phyloP scores from a whole-genome alignment of 2,797 vertebrate species.

The Trachurus trachurus region DNA sequence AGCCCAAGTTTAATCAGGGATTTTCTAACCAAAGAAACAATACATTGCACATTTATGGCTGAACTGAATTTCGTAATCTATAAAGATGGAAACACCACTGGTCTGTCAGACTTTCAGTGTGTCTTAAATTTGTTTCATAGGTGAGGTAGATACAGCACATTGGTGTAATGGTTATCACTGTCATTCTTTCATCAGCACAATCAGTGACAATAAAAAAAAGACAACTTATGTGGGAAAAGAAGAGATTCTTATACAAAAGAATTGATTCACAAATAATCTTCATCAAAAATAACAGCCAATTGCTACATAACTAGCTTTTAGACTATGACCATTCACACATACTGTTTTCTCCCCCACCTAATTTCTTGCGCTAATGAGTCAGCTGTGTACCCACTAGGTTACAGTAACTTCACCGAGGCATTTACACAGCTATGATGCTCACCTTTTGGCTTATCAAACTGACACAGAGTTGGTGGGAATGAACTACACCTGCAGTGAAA shows the following conservation, averaged over 20 bases:
- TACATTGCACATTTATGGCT: not conserved
- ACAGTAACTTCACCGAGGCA: slow-evolving; percentile 42
- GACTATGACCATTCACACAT: not conserved
- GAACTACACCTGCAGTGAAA: slow-evolving; percentile 38
- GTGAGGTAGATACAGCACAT: too few species aligned
- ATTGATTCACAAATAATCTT: slow-evolving; percentile 10
- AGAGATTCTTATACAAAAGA: not conserved
- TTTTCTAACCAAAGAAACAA: not conserved
- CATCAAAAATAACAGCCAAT: slow-evolving; percentile 1
- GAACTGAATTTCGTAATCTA: too few species aligned
- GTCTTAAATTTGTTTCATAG: too few species aligned
- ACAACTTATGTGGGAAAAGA: not conserved
- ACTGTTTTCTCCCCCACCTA: slow-evolving; percentile 26
- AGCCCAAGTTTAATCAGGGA: not conserved
- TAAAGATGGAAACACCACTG: too few species aligned
- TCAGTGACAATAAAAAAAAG: not conserved
- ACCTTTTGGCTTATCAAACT: slow-evolving; percentile 53
- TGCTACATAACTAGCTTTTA: not conserved
- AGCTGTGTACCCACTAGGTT: slow-evolving; percentile 42
- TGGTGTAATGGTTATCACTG: too few species aligned
- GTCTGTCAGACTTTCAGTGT: too few species aligned
- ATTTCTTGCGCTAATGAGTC: slow-evolving; percentile 51
- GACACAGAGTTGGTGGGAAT: slow-evolving; percentile 26
- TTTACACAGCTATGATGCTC: slow-evolving; percentile 47
- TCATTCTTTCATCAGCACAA: too few species aligned